Conservation (phyloP, 2,888 invertebrate species). For the Euphydryas editha region DNA sequence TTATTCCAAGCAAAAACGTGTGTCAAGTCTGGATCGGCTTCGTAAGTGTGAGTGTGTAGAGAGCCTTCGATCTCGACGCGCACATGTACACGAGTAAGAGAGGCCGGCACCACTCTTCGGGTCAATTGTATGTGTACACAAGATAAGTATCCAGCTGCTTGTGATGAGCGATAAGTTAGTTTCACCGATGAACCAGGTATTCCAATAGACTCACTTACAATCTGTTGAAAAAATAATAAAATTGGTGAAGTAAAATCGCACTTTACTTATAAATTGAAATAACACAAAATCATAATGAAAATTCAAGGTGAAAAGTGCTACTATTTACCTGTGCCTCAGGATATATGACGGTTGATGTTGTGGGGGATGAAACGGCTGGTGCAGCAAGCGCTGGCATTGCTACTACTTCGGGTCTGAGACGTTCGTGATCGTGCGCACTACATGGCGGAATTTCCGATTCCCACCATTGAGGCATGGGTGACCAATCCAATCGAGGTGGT, state of each 20-base stretch:
- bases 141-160: conserved; percentile 96
- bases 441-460: conserved; percentile 85
- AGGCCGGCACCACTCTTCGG: conserved; percentile 89
- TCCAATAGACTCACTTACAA: conserved; percentile 97
- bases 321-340: conserved; percentile 92
- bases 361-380: conserved; percentile 94
- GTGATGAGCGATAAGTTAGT: conserved; percentile 97
- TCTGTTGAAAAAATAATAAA: conserved; percentile 80
- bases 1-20: conserved; percentile 99
- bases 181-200: conserved; percentile 97
- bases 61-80: conserved; percentile 97
- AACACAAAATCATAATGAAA: neutral
- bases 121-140: conserved; percentile 96
- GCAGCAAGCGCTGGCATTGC: conserved; percentile 96
- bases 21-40: conserved; percentile 97
- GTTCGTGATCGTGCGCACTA: conserved; percentile 93
- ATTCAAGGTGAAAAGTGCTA: neutral
- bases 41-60: conserved; percentile 95
- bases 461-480: conserved; percentile 82
- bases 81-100: conserved; percentile 94
- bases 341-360: conserved; percentile 92
- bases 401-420: conserved; percentile 92
- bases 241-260: neutral
- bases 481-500: conserved; percentile 74
- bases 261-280: conserved; percentile 18